Percentiles rank a stretch among this genome's conserved stretches.
Evolutionary conservation across 2,113 vertebrate genomes (phyloP).

Genomic region (Cheirogaleus medius): DNA sequence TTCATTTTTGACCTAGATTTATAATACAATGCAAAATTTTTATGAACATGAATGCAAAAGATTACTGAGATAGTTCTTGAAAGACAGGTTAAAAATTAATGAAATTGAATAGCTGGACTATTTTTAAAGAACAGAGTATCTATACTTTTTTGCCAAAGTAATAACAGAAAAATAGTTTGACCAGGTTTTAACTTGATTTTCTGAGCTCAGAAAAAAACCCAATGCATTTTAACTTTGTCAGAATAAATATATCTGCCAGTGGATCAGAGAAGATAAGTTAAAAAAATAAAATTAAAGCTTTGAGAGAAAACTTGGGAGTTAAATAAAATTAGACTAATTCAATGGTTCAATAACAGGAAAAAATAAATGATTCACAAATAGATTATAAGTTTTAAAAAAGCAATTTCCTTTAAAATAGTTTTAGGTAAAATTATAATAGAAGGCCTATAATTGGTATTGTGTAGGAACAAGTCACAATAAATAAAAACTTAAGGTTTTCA

Average conservation of each 20-base stretch:
- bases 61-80: background rate
- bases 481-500: constrained; percentile 3
- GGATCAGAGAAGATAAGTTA: background rate
- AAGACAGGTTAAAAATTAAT: background rate
- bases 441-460: background rate
- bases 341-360: background rate
- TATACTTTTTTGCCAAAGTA: background rate
- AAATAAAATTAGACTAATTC: constrained; percentile 32
- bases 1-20: constrained; percentile 10
- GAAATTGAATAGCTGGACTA: background rate
- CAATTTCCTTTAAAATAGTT: background rate
- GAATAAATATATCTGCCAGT: background rate
- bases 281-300: background rate
- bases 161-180: background rate
- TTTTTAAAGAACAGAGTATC: background rate
- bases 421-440: background rate
- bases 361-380: constrained; percentile 11
- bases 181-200: constrained; percentile 36
- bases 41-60: constrained; percentile 27
- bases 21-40: constrained; percentile 25
- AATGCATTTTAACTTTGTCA: background rate
- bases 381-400: constrained; percentile 3
- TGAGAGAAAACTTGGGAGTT: constrained; percentile 41
- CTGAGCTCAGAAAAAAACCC: background rate
- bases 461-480: background rate